Conservation (phyloP, 2,797 vertebrate species). For the Erethizon dorsatum region DNA sequence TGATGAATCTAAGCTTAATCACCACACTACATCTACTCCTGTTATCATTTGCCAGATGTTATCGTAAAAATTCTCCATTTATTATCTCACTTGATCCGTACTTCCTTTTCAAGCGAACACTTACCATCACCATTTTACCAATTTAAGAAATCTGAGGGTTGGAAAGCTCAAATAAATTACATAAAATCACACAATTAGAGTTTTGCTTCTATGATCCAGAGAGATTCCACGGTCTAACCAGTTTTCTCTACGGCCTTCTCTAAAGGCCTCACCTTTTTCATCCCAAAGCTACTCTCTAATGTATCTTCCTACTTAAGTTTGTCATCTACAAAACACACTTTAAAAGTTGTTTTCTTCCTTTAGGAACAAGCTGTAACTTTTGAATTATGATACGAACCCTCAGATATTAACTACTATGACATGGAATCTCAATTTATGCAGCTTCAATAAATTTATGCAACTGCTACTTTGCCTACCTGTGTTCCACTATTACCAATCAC, state of each 20-base stretch:
- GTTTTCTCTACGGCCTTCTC: background rate
- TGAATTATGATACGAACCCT: conserved; percentile 20
- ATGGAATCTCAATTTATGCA: background rate
- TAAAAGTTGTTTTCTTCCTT: conserved; percentile 25
- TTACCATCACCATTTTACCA: background rate
- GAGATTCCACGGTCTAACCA: background rate
- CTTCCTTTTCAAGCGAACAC: background rate
- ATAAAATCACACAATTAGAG: background rate
- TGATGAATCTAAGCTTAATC: background rate
- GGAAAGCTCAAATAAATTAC: background rate
- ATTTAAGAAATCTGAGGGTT: background rate
- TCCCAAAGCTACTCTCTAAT: background rate
- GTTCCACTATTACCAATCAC: background rate
- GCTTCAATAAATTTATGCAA: background rate
- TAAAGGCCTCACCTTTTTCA: background rate
- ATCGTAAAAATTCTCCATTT: background rate
- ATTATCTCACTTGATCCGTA: background rate
- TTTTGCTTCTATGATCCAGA: background rate
- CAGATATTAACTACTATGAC: background rate
- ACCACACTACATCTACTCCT: background rate
- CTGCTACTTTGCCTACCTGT: background rate
- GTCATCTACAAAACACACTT: background rate
- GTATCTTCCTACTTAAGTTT: background rate
- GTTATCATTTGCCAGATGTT: background rate
- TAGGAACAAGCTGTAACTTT: background rate